Evolutionary conservation across 1,140 invertebrate species (phyloP).

Genomic region (Harlomillsia oculata): DNA sequence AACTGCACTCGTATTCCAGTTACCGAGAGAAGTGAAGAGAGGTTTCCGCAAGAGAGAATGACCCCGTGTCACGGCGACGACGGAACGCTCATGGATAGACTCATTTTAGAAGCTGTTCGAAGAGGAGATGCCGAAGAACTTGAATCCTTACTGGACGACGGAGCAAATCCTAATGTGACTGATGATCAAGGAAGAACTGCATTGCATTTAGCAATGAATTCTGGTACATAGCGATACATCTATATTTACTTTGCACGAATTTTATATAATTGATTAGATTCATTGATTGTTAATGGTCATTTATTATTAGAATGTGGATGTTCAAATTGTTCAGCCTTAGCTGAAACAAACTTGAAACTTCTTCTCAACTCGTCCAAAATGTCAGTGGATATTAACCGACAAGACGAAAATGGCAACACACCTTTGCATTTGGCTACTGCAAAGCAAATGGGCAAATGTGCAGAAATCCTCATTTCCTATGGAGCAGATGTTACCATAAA

Average conservation of each 20-base stretch:
- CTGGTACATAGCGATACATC: slow-evolving; percentile 14
- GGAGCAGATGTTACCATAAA: slow-evolving; percentile 19
- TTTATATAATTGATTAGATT: not conserved
- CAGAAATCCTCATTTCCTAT: slow-evolving; percentile 5
- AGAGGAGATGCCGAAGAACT: slow-evolving; percentile 20
- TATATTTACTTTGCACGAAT: not conserved
- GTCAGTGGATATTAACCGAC: slow-evolving; percentile 4
- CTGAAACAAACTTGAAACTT: slow-evolving; percentile 22
- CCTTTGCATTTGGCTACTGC: slow-evolving; percentile 23
- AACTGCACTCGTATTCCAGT: not conserved
- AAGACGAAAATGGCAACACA: slow-evolving; percentile 26
- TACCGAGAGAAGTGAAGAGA: not conserved
- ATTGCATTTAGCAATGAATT: slow-evolving; percentile 15
- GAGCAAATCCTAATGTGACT: slow-evolving; percentile 21
- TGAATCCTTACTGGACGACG: slow-evolving; percentile 13
- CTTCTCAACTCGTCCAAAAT: slow-evolving; percentile 7
- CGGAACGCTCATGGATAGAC: slow-evolving; percentile 5
- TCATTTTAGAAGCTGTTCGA: slow-evolving; percentile 14
- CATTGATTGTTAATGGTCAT: not conserved
- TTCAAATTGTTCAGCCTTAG: slow-evolving; percentile 17
- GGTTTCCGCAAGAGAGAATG: slow-evolving; percentile 4
- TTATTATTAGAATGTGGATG: slow-evolving; percentile 29
- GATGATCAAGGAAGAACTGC: slow-evolving; percentile 22
- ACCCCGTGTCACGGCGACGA: not conserved
- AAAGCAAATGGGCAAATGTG: slow-evolving; percentile 12